These are phyloP conservation scores for Lepus oiostolus DNA, from an alignment of 2,797 vertebrate genomes.

Conservation along the genomic window DNA sequence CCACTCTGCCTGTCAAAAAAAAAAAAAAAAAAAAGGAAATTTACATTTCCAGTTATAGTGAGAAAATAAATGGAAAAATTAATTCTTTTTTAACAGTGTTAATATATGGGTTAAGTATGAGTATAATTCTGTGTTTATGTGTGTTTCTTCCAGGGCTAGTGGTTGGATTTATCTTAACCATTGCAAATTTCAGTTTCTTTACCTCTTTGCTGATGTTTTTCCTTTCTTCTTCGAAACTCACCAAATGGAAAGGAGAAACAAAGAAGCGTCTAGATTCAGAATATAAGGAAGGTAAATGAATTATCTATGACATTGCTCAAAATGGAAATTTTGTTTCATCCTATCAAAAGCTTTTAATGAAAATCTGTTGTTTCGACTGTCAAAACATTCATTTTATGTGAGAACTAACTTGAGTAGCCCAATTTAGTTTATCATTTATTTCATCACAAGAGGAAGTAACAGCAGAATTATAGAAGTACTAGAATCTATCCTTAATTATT, in stretches of 20 bases:
- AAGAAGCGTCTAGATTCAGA: constrained; percentile 95
- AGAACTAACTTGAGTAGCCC: background rate
- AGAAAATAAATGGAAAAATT: constrained; percentile 47
- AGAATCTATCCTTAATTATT: constrained; percentile 29
- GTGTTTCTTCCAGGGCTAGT: constrained; percentile 91
- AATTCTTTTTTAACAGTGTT: constrained; percentile 12
- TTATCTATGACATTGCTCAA: background rate
- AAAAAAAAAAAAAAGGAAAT: background rate
- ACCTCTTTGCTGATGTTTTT: constrained; percentile 95
- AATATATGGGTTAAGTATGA: background rate
- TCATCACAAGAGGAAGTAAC: background rate
- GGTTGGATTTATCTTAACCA: constrained; percentile 95
- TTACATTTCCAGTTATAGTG: background rate
- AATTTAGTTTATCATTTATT: constrained; percentile 31
- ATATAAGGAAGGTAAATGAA: constrained; percentile 95
- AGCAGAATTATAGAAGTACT: constrained; percentile 44
- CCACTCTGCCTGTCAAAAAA: no score
- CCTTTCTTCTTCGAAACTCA: constrained; percentile 95
- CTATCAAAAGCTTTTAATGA: constrained; percentile 24
- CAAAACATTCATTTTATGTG: constrained; percentile 39
- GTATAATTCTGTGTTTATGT: constrained; percentile 51
- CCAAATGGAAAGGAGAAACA: constrained; percentile 93
- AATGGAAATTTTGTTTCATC: constrained; percentile 26
- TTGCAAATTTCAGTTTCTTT: constrained; percentile 98
- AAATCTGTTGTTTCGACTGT: background rate